Evolutionary conservation across 2,113 vertebrate genomes (phyloP).

Genomic region (Lophotis ruficrista): DNA sequence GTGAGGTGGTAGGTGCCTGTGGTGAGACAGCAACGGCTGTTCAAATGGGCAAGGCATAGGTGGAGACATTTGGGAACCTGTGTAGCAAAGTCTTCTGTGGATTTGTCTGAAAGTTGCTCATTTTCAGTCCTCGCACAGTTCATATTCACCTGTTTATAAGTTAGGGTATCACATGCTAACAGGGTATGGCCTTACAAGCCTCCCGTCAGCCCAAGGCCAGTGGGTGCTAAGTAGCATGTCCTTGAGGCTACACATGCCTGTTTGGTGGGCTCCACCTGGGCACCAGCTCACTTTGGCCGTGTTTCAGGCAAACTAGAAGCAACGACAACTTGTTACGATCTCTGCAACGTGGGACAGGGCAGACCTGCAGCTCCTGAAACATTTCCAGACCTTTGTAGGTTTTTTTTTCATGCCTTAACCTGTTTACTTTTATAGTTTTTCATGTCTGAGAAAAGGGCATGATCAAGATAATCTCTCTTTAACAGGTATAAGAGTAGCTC

Average conservation of each 20-base stretch:
- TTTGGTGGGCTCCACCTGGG: background rate
- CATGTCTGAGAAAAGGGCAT: background rate
- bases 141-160: background rate
- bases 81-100: background rate
- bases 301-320: background rate
- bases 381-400: background rate
- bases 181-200: background rate
- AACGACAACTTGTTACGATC: background rate
- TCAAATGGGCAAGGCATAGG: background rate
- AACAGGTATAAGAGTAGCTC: background rate
- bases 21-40: background rate
- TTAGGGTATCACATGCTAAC: background rate
- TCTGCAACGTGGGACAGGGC: background rate
- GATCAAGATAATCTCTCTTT: background rate
- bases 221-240: accelerated
- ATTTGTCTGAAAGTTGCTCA: background rate
- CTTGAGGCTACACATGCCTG: background rate
- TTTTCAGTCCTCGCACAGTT: background rate
- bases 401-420: background rate
- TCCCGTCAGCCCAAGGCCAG: background rate
- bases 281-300: background rate
- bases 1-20: background rate
- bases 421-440: background rate
- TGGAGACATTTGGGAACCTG: background rate
- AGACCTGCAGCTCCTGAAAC: background rate